Conservation (phyloP, 2,888 invertebrate genomes). For the Hypena proboscidalis region DNA sequence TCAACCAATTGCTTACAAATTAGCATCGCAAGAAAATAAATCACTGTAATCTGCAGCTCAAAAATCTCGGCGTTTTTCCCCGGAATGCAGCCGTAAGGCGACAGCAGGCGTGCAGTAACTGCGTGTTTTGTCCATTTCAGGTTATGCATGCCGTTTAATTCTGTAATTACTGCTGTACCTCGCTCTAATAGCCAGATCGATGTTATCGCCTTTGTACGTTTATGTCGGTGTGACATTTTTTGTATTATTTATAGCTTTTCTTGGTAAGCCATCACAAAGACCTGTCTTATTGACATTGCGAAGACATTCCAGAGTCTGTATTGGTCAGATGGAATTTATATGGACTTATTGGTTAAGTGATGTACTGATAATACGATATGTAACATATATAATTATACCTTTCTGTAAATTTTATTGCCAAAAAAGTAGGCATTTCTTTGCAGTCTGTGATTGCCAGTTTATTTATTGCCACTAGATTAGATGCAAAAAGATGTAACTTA, state of each 20-base stretch:
- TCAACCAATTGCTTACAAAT: no score
- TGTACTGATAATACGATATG: no score
- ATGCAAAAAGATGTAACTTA: no score
- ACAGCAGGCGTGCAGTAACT: slow-evolving; percentile 46
- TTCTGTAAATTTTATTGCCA: no score
- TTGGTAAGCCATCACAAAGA: slow-evolving; percentile 8
- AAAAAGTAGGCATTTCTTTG: no score
- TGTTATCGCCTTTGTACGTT: slow-evolving; percentile 48
- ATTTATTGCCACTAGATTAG: no score
- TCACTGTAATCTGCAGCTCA: no score
- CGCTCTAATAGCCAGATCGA: slow-evolving; percentile 59
- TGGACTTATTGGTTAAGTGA: not conserved
- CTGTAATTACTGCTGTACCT: slow-evolving; percentile 61
- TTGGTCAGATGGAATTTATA: not conserved
- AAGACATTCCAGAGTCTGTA: no score
- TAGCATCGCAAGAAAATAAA: no score
- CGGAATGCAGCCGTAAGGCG: slow-evolving; percentile 53
- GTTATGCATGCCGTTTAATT: slow-evolving; percentile 61
- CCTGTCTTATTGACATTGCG: no score
- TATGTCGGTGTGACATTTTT: slow-evolving; percentile 11
- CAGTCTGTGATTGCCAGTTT: no score
- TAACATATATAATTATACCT: no score
- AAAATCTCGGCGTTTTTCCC: slow-evolving; percentile 55
- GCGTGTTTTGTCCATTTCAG: slow-evolving; percentile 70
- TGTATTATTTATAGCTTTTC: slow-evolving; percentile 14